Evolutionary conservation across 2,113 vertebrate species (phyloP), one percentile per base, ranked within the genome.

Genomic region (Zosterops hypoxanthus): DNA sequence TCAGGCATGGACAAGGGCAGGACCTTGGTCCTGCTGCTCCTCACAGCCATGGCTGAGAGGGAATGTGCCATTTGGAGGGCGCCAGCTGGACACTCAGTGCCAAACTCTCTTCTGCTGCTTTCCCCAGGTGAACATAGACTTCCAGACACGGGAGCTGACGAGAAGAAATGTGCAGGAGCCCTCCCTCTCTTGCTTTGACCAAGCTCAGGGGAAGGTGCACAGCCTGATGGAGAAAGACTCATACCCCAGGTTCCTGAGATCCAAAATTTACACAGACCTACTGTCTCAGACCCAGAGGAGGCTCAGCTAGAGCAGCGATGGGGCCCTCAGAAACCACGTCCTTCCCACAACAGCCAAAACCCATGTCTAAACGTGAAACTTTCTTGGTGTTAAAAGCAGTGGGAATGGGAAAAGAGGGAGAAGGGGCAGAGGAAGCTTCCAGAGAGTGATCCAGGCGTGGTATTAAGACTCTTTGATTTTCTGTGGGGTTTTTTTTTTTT

Each of bases 141-240:
- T 98, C 96, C 98, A 98, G 93, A 99, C 99, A 65, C 98, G 99
- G 88, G 99, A 99, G 94, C 97, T 98, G 97, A 99, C 99, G 7
- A 99, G 98, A 97, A 98, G 97, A 96, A 98, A 98, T n/a, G 98
- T 99, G 94, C 97, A 98, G 86, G 99, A 99, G 66, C 99, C 99
- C 6, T 98, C 98, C 39, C 97, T 98, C 36, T 98, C 98, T 85
- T 99, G 98, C 97, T 98, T 99, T 92, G 98, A 99, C 61, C 98
- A 99, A 94, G 98, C 99, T 52, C 99, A 99, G 89, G 98, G 98
- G 55, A 99, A 99, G 98, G 98, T 99, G 81, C 98, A 98, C 98
- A 98, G 99, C 96, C 98, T 99, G 93, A 99, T 99, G 99, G 99
- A 99, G 97, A 99, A 99, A 95, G 99, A 99, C 98, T 99, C 99